These are phyloP conservation scores for Antheraea assamensis DNA, from an alignment of 2,888 invertebrate species.

Conservation along the genomic window DNA sequence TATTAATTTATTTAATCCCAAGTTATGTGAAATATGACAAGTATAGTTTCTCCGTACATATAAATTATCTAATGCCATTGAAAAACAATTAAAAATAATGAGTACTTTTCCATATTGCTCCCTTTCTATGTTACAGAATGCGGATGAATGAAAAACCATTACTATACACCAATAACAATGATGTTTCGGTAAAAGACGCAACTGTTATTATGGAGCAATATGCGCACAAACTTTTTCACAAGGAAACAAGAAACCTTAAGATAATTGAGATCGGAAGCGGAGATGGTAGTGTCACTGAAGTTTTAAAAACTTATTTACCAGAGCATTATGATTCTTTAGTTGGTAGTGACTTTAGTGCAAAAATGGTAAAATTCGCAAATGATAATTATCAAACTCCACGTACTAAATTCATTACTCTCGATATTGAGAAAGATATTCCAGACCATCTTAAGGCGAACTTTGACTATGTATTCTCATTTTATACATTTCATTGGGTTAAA, in stretches of 20 bases:
- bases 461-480: slow-evolving; percentile 24
- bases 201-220: slow-evolving; percentile 15
- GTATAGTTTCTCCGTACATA: no score
- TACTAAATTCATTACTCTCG: slow-evolving; percentile 13
- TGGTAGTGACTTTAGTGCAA: slow-evolving; percentile 18
- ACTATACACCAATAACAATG: not conserved
- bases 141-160: slow-evolving; percentile 11
- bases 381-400: slow-evolving; percentile 8
- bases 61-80: no score
- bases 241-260: not conserved
- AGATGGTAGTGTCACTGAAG: slow-evolving; percentile 25
- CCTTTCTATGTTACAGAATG: slow-evolving; percentile 11
- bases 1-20: no score
- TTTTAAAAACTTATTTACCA: slow-evolving; percentile 20
- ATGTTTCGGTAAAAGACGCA: slow-evolving; percentile 11
- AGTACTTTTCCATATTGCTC: not conserved
- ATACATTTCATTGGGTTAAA: slow-evolving; percentile 21
- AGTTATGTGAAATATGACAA: no score
- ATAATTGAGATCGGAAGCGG: slow-evolving; percentile 27
- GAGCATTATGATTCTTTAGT: slow-evolving; percentile 5
- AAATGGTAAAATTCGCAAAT: slow-evolving; percentile 19
- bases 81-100: no score
- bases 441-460: slow-evolving; percentile 16
- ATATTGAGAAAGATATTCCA: slow-evolving; percentile 20
- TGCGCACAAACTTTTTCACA: slow-evolving; percentile 11